Conservation (phyloP, 2,113 vertebrate genomes). For the Heterochromis multidens region DNA sequence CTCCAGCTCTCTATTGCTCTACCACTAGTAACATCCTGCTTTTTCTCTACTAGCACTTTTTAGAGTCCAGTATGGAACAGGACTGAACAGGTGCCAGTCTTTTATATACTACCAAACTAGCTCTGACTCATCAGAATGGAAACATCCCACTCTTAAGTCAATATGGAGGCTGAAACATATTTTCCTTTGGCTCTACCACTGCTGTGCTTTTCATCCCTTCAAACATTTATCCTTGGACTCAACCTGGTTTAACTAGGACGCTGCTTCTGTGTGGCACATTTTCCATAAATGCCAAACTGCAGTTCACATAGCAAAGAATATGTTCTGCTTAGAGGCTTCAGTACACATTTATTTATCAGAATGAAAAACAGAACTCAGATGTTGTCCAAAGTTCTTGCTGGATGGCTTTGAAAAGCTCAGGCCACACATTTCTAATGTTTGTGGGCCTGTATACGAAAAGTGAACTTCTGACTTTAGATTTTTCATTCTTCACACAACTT, state of each 20-base stretch:
- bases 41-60: not conserved
- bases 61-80: not conserved
- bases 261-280: not conserved
- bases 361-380: not conserved
- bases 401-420: not conserved
- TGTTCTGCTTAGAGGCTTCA: not conserved
- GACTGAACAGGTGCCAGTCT: not conserved
- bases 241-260: not conserved
- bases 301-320: not conserved
- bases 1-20: not conserved
- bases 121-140: no score
- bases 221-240: not conserved
- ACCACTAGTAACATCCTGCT: not conserved
- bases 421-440: no score
- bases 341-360: not conserved
- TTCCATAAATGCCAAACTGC: not conserved
- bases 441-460: no score
- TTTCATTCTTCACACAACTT: no score
- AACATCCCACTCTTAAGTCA: not conserved
- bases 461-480: no score
- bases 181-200: not conserved
- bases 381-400: not conserved
- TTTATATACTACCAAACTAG: no score
- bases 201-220: not conserved
- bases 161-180: not conserved